Base-by-base conservation (phyloP, 2,888 invertebrate genomes). In the Ceratothoa steindachneri region DNA sequence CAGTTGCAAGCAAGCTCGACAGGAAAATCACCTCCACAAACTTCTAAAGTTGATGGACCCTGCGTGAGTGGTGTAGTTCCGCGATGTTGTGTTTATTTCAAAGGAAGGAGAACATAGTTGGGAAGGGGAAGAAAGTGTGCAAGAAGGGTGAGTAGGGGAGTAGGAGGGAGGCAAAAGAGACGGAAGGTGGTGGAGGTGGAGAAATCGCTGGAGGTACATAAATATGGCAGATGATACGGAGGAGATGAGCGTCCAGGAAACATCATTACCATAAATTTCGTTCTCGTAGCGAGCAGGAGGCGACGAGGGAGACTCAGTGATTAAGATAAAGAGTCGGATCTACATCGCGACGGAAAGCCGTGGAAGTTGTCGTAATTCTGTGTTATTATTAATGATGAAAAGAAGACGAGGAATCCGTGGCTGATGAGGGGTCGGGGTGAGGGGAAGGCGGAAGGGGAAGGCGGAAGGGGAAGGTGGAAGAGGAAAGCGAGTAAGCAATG, bases 201-300 rank as follows among this genome's bases (percentile, higher is more conserved):
- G 75, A 75, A 75, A 71, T 75, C 75, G 70, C 75, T 68, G 75
- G 75, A 75, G 75, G 75, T 75, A 71, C 71, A 75, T 75, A 75
- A 75, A 75, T 75, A 75, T 75, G 75, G 75, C 71, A 68, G 75
- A 68, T 75, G 75, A 75, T 75, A 75, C 75, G 71, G 69, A 71
- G 55, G 71, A 75, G 75, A 75, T 75, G 75, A 75, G 75, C 75
- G 71, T 71, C 68, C 71, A 71, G 75, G 75, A 75, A 72, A 75
- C 75, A 75, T 75, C 71, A 75, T 75, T 75, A 75, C 72, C 75
- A 75, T 75, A 75, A 75, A 75, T 75, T 75, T 75, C 71, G 71
- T 71, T 71, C 75, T 75, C 71, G 71, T 75, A 75, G 66, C 68
- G 71, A 69, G 69, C 71, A 71, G 68, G 68, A 71, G 72, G 71